These are phyloP conservation scores for Galago senegalensis DNA, from an alignment of 2,797 vertebrate species.

Conservation along the genomic window DNA sequence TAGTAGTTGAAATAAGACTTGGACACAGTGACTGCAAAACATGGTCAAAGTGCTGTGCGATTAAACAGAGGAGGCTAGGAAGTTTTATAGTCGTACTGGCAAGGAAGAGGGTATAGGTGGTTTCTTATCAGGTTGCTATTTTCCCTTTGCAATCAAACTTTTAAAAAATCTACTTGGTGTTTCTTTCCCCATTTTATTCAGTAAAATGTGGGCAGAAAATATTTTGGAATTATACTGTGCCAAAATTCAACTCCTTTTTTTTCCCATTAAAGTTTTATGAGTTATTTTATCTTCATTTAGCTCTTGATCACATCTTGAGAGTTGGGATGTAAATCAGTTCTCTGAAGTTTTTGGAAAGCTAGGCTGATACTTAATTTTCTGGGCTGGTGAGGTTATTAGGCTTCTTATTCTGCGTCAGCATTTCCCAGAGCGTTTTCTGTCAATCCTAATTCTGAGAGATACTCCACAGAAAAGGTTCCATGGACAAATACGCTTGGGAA, in stretches of 20 bases:
- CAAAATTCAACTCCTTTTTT: neutral
- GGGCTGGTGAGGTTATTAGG: neutral
- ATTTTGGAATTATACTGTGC: neutral
- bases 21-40: neutral
- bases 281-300: constrained; percentile 34
- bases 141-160: neutral
- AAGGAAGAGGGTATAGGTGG: neutral
- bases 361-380: neutral
- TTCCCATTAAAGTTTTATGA: constrained; percentile 15
- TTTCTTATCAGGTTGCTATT: neutral
- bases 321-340: neutral
- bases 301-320: neutral
- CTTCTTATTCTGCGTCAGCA: neutral
- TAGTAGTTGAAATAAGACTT: constrained; percentile 33
- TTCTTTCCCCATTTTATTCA: neutral
- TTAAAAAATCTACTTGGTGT: neutral
- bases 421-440: neutral
- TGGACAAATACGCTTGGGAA: neutral
- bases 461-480: neutral
- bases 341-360: neutral
- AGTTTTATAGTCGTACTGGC: neutral
- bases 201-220: neutral
- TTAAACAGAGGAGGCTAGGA: neutral
- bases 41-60: neutral
- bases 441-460: neutral